Evolutionary conservation across 2,113 vertebrate genomes (phyloP), one percentile per base, ranked within the genome.

Genomic region (Phaethornis superciliosus): DNA sequence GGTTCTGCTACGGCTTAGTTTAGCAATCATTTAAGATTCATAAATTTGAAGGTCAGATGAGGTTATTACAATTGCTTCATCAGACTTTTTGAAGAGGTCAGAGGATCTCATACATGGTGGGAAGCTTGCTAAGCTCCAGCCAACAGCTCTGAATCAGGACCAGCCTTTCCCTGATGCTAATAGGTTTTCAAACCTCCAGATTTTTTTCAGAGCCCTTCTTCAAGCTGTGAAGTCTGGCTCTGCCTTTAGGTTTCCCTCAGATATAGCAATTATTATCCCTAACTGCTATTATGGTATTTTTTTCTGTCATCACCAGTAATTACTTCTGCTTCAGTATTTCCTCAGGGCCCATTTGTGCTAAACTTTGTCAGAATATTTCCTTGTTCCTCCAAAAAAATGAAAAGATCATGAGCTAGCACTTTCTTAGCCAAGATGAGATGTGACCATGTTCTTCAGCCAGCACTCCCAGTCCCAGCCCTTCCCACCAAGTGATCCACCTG

Each of bases 321-420:
- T 64, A 60, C 51, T 94, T 75, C 30, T 47, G 33, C 19, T 60
- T 49, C 4, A 3, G 8, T 62, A 14, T 51, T 54, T 84, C 52
- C 54, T 87, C 19, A 42, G 54, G 81, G 44, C 58, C 33, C 54
- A 24, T 49, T 89, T 87, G n/a, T 85, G 59, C 46, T 69, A 89
- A 35, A 86, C 56, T 75, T 64, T 54, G 44, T 68, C 44, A 86
- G 89, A 94, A 87, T 86, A 93, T 85, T 90, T 84, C 79, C 47
- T 46, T 52, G 16, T 42, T 74, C 47, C 27, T 72, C 11, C 18
- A 30, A 85, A 70, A n/a, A 62, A 52, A 64, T 7, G 10, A 6
- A 35, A 76, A 44, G 2, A 63, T 33, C 12, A 44, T 30, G 60
- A 70, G 32, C 47, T 18, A 75, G 21, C 56, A 52, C 28, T 65